Conservation (phyloP, 2,113 vertebrate species). For the Irena cyanogastra region DNA sequence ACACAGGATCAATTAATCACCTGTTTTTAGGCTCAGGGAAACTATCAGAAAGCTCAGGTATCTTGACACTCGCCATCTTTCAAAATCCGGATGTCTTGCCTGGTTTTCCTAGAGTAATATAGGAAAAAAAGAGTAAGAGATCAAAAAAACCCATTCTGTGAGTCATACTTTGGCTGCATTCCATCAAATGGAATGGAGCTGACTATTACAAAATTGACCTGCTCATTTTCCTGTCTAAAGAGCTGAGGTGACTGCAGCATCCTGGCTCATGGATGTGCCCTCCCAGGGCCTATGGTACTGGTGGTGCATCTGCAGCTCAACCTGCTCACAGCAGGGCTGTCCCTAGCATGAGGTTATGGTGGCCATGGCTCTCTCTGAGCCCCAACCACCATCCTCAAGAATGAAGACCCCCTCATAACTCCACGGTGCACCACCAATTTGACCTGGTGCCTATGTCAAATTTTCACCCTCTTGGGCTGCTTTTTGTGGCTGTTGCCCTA, state of each 20-base stretch:
- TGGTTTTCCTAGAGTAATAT: slow-evolving; percentile 28
- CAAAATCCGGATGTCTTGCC: slow-evolving; percentile 44
- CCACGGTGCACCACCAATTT: fast-evolving
- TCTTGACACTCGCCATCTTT: slow-evolving; percentile 7
- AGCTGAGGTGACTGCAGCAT: neutral
- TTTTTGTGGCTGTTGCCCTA: neutral
- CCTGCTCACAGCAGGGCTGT: neutral
- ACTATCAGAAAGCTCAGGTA: neutral
- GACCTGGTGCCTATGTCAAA: neutral
- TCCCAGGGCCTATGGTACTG: neutral
- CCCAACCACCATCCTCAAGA: neutral
- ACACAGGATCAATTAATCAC: slow-evolving; percentile 10
- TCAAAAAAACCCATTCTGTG: fast-evolving
- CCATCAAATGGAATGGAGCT: neutral
- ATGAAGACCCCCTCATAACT: neutral
- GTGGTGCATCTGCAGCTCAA: neutral
- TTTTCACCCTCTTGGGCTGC: neutral
- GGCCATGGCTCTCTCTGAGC: neutral
- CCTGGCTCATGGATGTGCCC: neutral
- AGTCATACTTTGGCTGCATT: neutral
- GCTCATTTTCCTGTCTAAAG: neutral
- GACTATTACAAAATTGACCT: neutral
- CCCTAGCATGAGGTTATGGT: neutral
- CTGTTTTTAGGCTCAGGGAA: neutral
- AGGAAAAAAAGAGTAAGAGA: neutral